These are phyloP conservation scores for Brachyistius frenatus DNA, from an alignment of 2,113 vertebrate species.

Conservation along the genomic window DNA sequence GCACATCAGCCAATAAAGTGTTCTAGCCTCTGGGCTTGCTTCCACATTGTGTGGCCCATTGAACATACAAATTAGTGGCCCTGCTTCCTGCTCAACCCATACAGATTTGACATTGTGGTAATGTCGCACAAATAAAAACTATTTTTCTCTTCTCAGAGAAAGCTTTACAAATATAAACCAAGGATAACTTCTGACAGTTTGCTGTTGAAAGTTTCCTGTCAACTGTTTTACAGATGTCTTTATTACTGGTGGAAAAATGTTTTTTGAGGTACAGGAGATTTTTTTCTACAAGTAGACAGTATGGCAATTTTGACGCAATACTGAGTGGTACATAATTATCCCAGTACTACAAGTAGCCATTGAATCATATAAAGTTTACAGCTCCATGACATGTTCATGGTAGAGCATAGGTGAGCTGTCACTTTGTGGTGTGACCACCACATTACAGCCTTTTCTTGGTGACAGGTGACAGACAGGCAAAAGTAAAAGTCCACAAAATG, in stretches of 20 bases:
- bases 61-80: too few species aligned
- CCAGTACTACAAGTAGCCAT: neutral
- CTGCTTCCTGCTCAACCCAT: too few species aligned
- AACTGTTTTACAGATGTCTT: neutral
- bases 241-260: neutral
- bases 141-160: neutral
- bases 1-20: too few species aligned
- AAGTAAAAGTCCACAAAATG: neutral
- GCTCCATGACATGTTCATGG: neutral
- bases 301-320: neutral
- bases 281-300: neutral
- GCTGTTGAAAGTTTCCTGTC: neutral
- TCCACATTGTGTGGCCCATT: too few species aligned
- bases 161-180: neutral
- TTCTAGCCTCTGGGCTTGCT: too few species aligned
- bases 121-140: too few species aligned
- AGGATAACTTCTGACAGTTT: neutral
- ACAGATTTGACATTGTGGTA: too few species aligned
- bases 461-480: neutral
- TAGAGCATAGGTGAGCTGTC: neutral
- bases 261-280: neutral
- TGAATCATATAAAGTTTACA: neutral
- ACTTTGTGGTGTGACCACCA: neutral
- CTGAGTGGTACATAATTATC: neutral
- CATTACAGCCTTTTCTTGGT: neutral